Percentiles rank a stretch among this genome's conserved stretches.
Evolutionary conservation across 2,113 vertebrate genomes (phyloP).

Genomic region (Pedionomus torquatus): DNA sequence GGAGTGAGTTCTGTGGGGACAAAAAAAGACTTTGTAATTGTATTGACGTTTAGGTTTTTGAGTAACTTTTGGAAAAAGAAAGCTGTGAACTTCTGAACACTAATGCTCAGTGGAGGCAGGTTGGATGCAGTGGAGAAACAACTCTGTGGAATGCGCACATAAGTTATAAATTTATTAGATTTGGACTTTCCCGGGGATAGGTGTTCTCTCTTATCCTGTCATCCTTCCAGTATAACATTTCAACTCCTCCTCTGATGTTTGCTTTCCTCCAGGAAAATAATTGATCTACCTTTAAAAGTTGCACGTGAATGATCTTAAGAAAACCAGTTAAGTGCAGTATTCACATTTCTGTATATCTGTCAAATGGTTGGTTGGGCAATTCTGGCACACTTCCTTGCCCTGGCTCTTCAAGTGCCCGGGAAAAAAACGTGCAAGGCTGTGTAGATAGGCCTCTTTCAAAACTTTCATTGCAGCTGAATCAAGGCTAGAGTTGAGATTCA

Average conservation of each 20-base stretch:
- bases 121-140: not conserved
- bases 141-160: not conserved
- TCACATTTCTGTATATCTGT: not conserved
- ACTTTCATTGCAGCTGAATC: not conserved
- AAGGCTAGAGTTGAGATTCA: slow-evolving; percentile 34
- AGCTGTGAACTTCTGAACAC: not conserved
- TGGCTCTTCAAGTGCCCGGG: not conserved
- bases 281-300: not conserved
- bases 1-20: not conserved
- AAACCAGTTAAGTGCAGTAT: not conserved
- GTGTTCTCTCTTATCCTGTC: not conserved
- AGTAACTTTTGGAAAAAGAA: not conserved
- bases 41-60: not conserved
- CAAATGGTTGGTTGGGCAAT: slow-evolving; percentile 29
- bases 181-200: not conserved
- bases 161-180: not conserved
- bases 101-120: not conserved
- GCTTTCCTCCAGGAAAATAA: slow-evolving; percentile 11
- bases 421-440: not conserved
- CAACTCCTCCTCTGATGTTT: not conserved
- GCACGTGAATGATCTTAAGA: slow-evolving; percentile 8
- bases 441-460: slow-evolving; percentile 35
- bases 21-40: not conserved
- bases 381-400: not conserved
- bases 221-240: not conserved